Percentiles rank a stretch among this genome's conserved stretches.
phyloP scores from a whole-genome alignment of 2,888 invertebrate genomes.

The Elegia similella region DNA sequence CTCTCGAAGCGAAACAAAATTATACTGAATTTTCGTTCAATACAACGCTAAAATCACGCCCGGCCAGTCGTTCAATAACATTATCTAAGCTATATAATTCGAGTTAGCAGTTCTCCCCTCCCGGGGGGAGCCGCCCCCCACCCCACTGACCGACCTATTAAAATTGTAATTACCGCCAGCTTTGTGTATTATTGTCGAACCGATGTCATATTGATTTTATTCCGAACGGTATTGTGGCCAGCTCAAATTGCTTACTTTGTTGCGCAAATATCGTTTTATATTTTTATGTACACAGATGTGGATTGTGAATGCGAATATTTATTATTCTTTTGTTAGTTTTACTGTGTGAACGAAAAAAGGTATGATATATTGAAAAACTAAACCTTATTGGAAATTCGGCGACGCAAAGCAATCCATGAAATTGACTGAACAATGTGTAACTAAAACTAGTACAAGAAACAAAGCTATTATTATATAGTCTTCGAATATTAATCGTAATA shows the following conservation, averaged over 20 bases:
- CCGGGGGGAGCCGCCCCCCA: conserved; percentile 35
- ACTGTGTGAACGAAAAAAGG: background rate
- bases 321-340: background rate
- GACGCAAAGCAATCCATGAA: background rate
- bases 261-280: background rate
- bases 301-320: background rate
- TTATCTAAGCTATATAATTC: conserved; percentile 61
- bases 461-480: too few relatives aligned
- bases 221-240: conserved; percentile 7
- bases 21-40: background rate
- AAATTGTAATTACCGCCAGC: conserved; percentile 72
- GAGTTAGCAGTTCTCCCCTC: conserved; percentile 31
- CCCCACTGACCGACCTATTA: conserved; percentile 70
- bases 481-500: too few relatives aligned
- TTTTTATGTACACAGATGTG: conserved; percentile 1
- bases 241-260: conserved; percentile 1
- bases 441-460: too few relatives aligned
- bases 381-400: background rate
- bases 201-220: conserved; percentile 58
- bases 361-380: background rate
- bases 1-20: background rate
- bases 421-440: background rate
- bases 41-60: conserved; percentile 10
- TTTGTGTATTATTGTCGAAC: conserved; percentile 66
- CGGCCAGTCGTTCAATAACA: conserved; percentile 43